These are phyloP conservation scores for Diprion similis DNA, from an alignment of 1,140 invertebrate genomes.

Conservation along the genomic window DNA sequence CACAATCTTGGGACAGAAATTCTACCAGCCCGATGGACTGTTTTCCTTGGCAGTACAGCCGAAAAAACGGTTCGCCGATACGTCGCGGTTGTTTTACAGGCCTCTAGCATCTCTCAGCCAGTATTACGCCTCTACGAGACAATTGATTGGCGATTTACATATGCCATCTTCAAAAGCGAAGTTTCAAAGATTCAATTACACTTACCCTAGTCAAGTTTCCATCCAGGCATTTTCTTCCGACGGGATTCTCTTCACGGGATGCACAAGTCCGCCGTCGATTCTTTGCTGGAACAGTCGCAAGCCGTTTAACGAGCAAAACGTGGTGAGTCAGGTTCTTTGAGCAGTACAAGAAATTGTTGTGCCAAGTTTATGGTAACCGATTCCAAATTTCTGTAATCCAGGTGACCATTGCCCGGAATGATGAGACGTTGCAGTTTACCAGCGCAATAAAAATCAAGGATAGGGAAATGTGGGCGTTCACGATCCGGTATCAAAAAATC, in stretches of 20 bases:
- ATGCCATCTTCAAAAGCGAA: conserved; percentile 12
- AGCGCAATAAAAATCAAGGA: conserved; percentile 69
- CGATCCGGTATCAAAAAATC: conserved; percentile 59
- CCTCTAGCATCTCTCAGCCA: conserved; percentile 72
- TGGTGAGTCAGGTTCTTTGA: neutral
- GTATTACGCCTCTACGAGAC: conserved; percentile 61
- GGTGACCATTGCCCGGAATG: conserved; percentile 60
- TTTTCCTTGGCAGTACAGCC: conserved; percentile 52
- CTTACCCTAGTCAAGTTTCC: conserved; percentile 44
- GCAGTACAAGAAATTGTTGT: neutral
- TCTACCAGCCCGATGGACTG: conserved; percentile 50
- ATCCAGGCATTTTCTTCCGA: conserved; percentile 45
- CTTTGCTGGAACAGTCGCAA: conserved; percentile 49
- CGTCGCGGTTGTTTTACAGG: conserved; percentile 68
- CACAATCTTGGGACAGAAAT: conserved; percentile 44
- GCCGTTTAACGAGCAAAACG: neutral
- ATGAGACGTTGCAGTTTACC: conserved; percentile 66
- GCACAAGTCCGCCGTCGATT: conserved; percentile 44
- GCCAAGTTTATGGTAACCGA: neutral
- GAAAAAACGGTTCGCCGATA: conserved; percentile 49
- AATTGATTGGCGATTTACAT: conserved; percentile 18
- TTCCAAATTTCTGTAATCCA: conserved; percentile 21
- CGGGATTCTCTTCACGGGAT: conserved; percentile 49
- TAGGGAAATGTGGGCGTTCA: conserved; percentile 70
- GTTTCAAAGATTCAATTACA: conserved; percentile 21